Conservation (phyloP, 2,113 vertebrate species). For the Mesocricetus auratus region DNA sequence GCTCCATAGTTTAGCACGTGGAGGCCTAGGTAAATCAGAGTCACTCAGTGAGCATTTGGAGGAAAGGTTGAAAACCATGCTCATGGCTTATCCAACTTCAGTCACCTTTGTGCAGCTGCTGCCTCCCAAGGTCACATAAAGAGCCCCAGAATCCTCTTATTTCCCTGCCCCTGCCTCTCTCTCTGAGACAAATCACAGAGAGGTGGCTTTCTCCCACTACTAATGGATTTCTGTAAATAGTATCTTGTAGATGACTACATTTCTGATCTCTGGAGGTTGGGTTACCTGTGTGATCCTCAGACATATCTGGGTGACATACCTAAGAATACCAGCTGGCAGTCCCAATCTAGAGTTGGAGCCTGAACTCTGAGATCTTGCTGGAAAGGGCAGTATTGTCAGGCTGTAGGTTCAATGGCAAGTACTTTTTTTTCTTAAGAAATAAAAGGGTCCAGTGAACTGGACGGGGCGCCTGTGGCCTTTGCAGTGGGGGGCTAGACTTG, state of each 20-base stretch:
- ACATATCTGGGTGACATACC: background rate
- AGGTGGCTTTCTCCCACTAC: background rate
- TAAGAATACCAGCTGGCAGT: background rate
- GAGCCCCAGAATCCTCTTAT: background rate
- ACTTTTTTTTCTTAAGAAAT: background rate
- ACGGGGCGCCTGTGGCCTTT: background rate
- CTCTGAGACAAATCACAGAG: background rate
- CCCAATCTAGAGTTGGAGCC: background rate
- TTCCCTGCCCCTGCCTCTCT: accelerated
- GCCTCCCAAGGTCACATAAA: background rate
- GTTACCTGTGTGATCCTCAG: background rate
- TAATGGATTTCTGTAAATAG: conserved; percentile 38
- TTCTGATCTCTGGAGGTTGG: background rate
- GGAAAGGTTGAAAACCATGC: background rate
- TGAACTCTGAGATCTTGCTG: background rate
- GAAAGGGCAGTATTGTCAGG: background rate
- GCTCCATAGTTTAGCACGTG: background rate
- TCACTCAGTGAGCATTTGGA: background rate
- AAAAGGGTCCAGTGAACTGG: background rate
- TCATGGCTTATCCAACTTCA: background rate
- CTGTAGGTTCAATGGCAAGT: too few relatives aligned
- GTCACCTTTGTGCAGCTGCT: background rate
- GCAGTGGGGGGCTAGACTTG: background rate
- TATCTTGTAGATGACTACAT: background rate
- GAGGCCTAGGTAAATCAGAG: background rate